Evolutionary conservation across 2,888 invertebrate species (phyloP).

Genomic region (Drosophila leonis): DNA sequence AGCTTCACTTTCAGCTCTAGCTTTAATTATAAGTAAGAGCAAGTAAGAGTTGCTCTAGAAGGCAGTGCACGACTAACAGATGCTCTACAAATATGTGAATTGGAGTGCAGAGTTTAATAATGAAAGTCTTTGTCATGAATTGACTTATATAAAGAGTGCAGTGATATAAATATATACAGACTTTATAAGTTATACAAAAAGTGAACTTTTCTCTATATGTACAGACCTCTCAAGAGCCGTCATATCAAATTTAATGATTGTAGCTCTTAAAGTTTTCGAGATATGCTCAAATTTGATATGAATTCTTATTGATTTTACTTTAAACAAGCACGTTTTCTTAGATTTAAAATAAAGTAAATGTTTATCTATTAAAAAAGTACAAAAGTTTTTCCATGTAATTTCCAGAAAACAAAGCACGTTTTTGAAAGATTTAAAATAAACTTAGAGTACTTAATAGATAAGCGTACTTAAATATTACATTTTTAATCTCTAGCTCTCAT

Average conservation of each 20-base stretch:
- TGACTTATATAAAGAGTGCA: no score
- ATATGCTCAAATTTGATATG: neutral
- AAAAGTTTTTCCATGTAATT: neutral
- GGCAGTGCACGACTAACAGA: neutral
- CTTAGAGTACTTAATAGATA: neutral
- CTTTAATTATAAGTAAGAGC: conserved; percentile 35
- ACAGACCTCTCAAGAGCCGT: neutral
- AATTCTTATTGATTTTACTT: no score
- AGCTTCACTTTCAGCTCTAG: conserved; percentile 59
- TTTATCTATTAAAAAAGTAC: neutral
- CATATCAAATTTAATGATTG: neutral
- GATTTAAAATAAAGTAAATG: neutral
- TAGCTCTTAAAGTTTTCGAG: neutral
- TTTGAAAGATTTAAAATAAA: neutral
- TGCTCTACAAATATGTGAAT: neutral
- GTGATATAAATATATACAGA: no score
- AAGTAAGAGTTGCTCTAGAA: neutral
- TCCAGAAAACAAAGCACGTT: neutral
- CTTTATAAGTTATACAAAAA: neutral
- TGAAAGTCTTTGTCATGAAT: neutral
- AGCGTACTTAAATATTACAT: no score
- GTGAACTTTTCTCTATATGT: accelerated
- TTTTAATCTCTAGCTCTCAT: neutral
- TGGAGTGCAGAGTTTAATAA: neutral
- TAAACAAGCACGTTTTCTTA: neutral